Percentiles rank a stretch among this genome's conserved stretches.
Conservation (phyloP, 1,140 invertebrate species). For the Belonocnema kinseyi region DNA sequence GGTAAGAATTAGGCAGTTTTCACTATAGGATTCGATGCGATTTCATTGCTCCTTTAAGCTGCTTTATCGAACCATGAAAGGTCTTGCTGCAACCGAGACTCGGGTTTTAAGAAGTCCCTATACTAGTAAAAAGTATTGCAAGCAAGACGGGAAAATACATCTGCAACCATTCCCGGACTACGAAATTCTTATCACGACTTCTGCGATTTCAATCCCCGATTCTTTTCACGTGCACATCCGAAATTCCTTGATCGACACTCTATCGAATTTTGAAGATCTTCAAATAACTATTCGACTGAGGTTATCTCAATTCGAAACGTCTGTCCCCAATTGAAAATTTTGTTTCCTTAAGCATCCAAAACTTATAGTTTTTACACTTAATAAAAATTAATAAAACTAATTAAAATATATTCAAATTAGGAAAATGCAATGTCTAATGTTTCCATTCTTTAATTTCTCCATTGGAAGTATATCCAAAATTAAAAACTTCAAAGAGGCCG, state of each 20-base stretch:
- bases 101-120: slow-evolving; percentile 10
- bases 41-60: slow-evolving; percentile 26
- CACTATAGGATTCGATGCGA: slow-evolving; percentile 5
- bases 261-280: neutral
- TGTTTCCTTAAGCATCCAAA: too few species aligned
- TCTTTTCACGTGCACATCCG: slow-evolving; percentile 24
- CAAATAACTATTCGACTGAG: neutral
- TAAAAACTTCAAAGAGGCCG: too few species aligned
- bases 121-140: slow-evolving; percentile 14
- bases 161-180: neutral
- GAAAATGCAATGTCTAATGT: too few species aligned
- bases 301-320: too few species aligned
- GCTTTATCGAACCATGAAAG: slow-evolving; percentile 27
- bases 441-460: too few species aligned
- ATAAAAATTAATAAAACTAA: too few species aligned
- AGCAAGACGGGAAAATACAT: slow-evolving; percentile 17
- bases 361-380: too few species aligned
- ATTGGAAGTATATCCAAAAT: too few species aligned
- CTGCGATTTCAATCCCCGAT: slow-evolving; percentile 13
- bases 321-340: too few species aligned
- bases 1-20: slow-evolving; percentile 17
- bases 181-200: slow-evolving; percentile 30
- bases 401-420: too few species aligned
- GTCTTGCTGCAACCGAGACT: neutral
- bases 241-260: neutral